Evolutionary conservation across 2,888 invertebrate genomes (phyloP).

Genomic region (Cheilosia variabilis): DNA sequence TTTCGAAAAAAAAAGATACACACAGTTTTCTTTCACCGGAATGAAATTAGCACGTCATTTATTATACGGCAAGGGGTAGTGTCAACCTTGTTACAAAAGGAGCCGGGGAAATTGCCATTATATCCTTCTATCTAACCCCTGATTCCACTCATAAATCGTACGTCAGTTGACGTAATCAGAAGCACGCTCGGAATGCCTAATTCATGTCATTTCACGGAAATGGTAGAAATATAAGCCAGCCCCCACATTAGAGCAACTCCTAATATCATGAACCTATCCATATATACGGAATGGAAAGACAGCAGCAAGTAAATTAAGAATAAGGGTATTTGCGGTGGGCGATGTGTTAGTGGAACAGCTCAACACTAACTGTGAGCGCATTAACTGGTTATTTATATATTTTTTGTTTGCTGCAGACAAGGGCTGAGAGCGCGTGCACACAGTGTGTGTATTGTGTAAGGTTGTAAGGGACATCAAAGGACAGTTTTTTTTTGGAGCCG

Average conservation of each 20-base stretch:
- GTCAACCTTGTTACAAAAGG: not conserved
- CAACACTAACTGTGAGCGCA: constrained; percentile 37
- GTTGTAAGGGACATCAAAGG: not conserved
- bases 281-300: too few relatives aligned
- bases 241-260: constrained; percentile 22
- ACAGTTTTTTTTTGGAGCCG: not conserved
- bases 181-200: constrained; percentile 54
- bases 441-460: too few relatives aligned
- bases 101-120: constrained; percentile 27
- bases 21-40: not conserved
- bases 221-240: constrained; percentile 2
- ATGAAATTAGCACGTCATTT: constrained; percentile 59
- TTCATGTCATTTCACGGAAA: constrained; percentile 44
- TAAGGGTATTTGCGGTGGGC: constrained; percentile 20
- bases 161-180: constrained; percentile 46
- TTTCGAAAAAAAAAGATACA: not conserved
- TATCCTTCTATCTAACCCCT: not conserved
- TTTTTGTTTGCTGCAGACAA: constrained; percentile 11
- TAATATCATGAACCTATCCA: too few relatives aligned
- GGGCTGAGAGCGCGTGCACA: constrained; percentile 6
- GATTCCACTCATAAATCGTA: constrained; percentile 47
- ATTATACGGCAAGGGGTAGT: constrained; percentile 5
- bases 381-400: constrained; percentile 58
- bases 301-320: constrained; percentile 38
- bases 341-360: not conserved